Conservation (phyloP, 2,113 vertebrate genomes). For the Cariama cristata region DNA sequence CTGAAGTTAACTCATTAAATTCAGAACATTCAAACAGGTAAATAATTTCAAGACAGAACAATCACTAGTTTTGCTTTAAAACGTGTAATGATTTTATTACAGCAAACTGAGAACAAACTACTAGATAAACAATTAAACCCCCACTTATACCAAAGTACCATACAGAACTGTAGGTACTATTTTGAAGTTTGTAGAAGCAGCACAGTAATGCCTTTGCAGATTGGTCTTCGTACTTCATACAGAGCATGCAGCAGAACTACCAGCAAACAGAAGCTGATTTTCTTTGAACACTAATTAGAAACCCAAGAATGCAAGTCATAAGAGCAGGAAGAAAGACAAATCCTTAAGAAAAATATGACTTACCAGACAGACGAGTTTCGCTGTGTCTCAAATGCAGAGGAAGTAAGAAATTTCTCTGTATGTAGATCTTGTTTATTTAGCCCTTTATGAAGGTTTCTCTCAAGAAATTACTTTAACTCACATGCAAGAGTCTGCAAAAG, state of each 20-base stretch:
- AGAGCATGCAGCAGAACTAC: neutral
- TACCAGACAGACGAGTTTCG: slow-evolving; percentile 74
- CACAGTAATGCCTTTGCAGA: neutral
- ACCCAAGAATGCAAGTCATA: neutral
- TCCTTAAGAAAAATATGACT: slow-evolving; percentile 64
- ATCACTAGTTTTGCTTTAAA: neutral
- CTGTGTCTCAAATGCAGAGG: slow-evolving; percentile 43
- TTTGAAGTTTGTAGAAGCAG: neutral
- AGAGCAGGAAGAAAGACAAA: slow-evolving; percentile 25
- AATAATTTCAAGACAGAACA: neutral
- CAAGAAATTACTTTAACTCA: slow-evolving; percentile 73
- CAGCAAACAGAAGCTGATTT: neutral
- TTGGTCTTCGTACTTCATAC: neutral
- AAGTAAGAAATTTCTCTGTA: slow-evolving; percentile 56
- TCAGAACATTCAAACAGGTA: neutral
- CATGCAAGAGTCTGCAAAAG: slow-evolving; percentile 73
- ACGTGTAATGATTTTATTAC: neutral
- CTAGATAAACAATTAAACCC: neutral
- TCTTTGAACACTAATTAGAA: slow-evolving; percentile 3
- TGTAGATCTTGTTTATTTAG: slow-evolving; percentile 67
- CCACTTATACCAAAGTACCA: neutral
- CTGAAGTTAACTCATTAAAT: neutral
- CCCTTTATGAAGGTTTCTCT: slow-evolving; percentile 72
- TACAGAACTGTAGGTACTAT: neutral
- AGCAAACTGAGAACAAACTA: neutral